phyloP scores from a whole-genome alignment of 2,888 invertebrate genomes.

The Drosophila recens region DNA sequence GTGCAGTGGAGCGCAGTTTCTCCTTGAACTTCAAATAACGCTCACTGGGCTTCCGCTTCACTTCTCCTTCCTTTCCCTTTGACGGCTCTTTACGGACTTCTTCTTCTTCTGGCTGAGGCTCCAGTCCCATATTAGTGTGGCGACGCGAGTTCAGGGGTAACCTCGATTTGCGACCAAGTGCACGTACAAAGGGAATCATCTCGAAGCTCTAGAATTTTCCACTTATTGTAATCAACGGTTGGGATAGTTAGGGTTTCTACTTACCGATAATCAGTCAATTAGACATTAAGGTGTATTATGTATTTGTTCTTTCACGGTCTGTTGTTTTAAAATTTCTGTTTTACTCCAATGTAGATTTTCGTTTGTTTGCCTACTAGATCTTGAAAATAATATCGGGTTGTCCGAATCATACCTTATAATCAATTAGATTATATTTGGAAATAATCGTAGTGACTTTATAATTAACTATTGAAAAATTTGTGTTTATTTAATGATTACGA shows the following conservation, averaged over 20 bases:
- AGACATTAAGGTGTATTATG: background rate
- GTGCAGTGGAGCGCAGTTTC: constrained; percentile 89
- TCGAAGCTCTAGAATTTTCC: background rate
- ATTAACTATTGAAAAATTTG: no score
- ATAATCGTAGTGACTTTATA: no score
- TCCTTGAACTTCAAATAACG: constrained; percentile 89
- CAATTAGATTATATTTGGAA: no score
- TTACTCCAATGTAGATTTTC: background rate
- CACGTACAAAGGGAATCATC: constrained; percentile 6
- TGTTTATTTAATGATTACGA: no score
- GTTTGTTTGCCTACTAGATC: background rate
- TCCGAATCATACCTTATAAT: no score
- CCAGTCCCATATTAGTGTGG: background rate
- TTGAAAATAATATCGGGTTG: no score
- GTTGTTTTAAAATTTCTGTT: background rate
- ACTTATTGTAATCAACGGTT: background rate
- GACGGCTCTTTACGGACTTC: background rate
- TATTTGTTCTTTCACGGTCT: background rate
- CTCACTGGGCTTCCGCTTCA: constrained; percentile 82
- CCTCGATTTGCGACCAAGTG: background rate
- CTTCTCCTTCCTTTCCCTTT: background rate
- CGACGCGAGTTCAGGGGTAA: background rate
- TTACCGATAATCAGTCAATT: background rate
- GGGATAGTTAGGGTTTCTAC: no score
- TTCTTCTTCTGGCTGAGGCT: background rate